Evolutionary conservation across 2,888 invertebrate species (phyloP).

Genomic region (Euzophera pinguis): DNA sequence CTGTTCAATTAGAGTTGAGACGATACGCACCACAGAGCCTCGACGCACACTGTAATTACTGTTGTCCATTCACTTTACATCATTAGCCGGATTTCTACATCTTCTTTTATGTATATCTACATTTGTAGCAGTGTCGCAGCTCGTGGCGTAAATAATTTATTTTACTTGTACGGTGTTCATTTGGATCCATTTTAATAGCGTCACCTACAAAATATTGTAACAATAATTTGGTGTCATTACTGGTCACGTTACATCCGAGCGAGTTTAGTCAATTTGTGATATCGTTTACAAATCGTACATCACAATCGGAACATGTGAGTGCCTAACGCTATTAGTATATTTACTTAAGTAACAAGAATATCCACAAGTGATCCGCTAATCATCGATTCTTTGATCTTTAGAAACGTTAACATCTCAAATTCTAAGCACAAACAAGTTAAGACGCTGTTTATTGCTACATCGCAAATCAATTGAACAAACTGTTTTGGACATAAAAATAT

Average conservation of each 20-base stretch:
- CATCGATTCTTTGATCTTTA: slow-evolving; percentile 59
- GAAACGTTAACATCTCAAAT: slow-evolving; percentile 68
- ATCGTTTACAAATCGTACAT: slow-evolving; percentile 44
- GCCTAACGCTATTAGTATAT: slow-evolving; percentile 52
- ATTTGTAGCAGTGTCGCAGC: slow-evolving; percentile 53
- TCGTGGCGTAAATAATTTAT: slow-evolving; percentile 76
- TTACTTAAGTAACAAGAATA: slow-evolving; percentile 61
- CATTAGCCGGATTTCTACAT: slow-evolving; percentile 70
- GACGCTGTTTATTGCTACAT: slow-evolving; percentile 56
- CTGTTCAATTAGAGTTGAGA: slow-evolving; percentile 60
- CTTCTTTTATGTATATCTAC: slow-evolving; percentile 61
- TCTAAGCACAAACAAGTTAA: slow-evolving; percentile 60
- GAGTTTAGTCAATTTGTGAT: slow-evolving; percentile 33
- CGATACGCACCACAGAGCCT: slow-evolving; percentile 67
- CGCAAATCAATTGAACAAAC: slow-evolving; percentile 67
- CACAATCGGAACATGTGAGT: slow-evolving; percentile 52
- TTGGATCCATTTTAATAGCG: slow-evolving; percentile 59
- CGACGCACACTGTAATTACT: slow-evolving; percentile 63
- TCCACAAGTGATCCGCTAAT: slow-evolving; percentile 66
- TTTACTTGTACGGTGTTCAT: slow-evolving; percentile 59
- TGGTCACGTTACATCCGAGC: slow-evolving; percentile 39
- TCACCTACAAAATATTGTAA: slow-evolving; percentile 62
- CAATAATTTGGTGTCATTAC: slow-evolving; percentile 54
- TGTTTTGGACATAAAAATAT: slow-evolving; percentile 54
- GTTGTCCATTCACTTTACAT: slow-evolving; percentile 74